These are phyloP conservation scores for Pterocles orientalis DNA, from an alignment of 2,113 vertebrate genomes.

Conservation along the genomic window DNA sequence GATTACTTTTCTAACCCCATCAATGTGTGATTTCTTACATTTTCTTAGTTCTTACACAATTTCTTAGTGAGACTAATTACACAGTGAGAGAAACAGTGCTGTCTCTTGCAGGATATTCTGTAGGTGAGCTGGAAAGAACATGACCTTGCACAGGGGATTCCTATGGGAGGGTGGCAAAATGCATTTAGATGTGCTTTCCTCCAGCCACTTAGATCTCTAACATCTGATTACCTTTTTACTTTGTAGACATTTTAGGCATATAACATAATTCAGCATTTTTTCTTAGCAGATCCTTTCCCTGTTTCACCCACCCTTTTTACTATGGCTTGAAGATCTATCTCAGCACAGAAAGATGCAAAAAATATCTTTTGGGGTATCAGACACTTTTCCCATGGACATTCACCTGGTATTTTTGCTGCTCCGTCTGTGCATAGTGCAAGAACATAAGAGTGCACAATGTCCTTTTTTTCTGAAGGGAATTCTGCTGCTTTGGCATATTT, in stretches of 20 bases:
- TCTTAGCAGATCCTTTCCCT: neutral
- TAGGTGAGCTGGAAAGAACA: neutral
- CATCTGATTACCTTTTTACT: neutral
- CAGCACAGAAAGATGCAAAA: neutral
- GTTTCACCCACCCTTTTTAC: neutral
- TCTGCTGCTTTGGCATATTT: conserved; percentile 22
- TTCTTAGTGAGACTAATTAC: neutral
- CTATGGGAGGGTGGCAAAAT: neutral
- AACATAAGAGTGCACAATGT: neutral
- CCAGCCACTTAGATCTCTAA: neutral
- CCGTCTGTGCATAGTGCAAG: neutral
- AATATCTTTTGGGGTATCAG: neutral
- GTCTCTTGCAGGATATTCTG: neutral
- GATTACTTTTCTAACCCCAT: neutral
- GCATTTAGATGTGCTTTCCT: neutral
- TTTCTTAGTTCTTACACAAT: neutral
- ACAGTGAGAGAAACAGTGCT: neutral
- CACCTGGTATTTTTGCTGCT: neutral
- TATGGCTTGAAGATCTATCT: neutral
- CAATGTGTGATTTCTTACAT: neutral
- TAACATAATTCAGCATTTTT: neutral
- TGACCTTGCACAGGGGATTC: neutral
- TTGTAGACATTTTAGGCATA: neutral
- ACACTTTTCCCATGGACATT: neutral
- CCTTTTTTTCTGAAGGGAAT: conserved; percentile 24